Evolutionary conservation across 2,797 vertebrate species (phyloP).

Genomic region (Miichthys miiuy): DNA sequence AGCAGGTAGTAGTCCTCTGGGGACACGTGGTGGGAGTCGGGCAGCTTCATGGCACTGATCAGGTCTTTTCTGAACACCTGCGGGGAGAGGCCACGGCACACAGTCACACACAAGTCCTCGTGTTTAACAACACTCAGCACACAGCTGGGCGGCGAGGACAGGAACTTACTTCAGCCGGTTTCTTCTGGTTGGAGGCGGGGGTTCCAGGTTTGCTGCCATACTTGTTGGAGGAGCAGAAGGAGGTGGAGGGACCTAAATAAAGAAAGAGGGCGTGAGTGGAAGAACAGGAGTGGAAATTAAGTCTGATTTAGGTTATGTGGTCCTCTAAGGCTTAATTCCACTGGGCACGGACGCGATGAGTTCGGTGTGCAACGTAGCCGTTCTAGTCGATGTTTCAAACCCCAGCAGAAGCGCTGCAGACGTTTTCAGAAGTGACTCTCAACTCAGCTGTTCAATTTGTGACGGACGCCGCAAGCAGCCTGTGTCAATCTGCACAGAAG

Average conservation of each 20-base stretch:
- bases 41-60: constrained; percentile 99
- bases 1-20: constrained; percentile 95
- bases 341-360: no score
- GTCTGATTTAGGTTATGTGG: background rate
- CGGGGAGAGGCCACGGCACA: background rate
- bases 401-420: no score
- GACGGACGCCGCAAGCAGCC: no score
- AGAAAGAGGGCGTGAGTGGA: constrained; percentile 31
- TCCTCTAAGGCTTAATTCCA: no score
- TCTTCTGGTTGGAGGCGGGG: constrained; percentile 91
- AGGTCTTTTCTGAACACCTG: constrained; percentile 99
- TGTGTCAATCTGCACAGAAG: no score
- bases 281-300: background rate
- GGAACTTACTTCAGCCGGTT: constrained; percentile 91
- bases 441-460: no score
- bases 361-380: no score
- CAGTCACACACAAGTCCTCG: background rate
- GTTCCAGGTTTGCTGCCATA: constrained; percentile 93
- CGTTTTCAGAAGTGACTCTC: no score
- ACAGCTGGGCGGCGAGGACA: accelerated
- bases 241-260: constrained; percentile 93
- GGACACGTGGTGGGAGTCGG: constrained; percentile 94
- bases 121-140: background rate
- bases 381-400: no score
- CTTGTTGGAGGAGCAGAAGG: constrained; percentile 92